Evolutionary conservation across 2,113 vertebrate genomes (phyloP).

Genomic region (Sisor rabdophorus): DNA sequence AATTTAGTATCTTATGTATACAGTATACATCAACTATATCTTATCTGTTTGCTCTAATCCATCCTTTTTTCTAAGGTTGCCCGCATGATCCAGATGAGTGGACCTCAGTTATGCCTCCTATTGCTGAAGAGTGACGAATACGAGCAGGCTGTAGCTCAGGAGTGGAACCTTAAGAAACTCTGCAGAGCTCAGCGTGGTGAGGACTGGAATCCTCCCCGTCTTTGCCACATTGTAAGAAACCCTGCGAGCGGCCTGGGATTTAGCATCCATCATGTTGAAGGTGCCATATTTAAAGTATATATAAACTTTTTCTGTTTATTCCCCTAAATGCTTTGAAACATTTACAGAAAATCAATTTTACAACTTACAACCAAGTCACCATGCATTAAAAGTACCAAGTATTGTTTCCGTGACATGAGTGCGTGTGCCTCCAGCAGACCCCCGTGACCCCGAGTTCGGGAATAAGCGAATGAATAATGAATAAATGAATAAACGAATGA

Average conservation of each 20-base stretch:
- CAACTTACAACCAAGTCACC: no score
- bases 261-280: slow-evolving; percentile 57
- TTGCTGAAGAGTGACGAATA: slow-evolving; percentile 68
- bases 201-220: slow-evolving; percentile 64
- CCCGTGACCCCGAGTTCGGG: no score
- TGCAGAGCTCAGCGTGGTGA: slow-evolving; percentile 54
- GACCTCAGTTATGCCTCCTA: slow-evolving; percentile 75
- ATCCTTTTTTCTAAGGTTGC: slow-evolving; percentile 69
- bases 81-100: slow-evolving; percentile 74
- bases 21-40: background rate
- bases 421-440: no score
- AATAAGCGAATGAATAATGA: no score
- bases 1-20: background rate
- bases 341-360: background rate
- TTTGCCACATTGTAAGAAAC: slow-evolving; percentile 74
- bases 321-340: background rate
- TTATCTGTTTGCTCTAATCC: background rate
- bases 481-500: no score
- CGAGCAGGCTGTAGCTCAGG: slow-evolving; percentile 56
- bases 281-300: slow-evolving; percentile 41
- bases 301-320: background rate
- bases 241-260: slow-evolving; percentile 73
- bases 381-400: no score
- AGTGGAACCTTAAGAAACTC: slow-evolving; percentile 54
- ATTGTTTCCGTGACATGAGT: no score